These are phyloP conservation scores for Pammene fasciana DNA, from an alignment of 2,888 invertebrate species.

Conservation along the genomic window DNA sequence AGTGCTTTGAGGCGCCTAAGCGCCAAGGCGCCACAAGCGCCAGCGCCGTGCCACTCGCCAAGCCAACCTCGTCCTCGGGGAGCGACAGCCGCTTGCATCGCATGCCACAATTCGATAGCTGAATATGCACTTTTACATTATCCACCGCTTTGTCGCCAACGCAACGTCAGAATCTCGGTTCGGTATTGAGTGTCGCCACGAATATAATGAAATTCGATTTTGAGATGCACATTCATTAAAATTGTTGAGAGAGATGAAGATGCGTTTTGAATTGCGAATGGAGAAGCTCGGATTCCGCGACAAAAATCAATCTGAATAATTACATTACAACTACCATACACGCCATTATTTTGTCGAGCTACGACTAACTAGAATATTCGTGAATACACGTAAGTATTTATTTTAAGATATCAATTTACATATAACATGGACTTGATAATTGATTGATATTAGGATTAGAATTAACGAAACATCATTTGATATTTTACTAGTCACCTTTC, in stretches of 20 bases:
- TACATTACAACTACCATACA: no score
- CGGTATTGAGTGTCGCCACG: conserved; percentile 8
- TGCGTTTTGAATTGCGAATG: background rate
- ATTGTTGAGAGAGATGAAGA: background rate
- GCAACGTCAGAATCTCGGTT: conserved; percentile 20
- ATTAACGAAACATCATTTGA: no score
- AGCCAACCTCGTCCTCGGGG: conserved; percentile 36
- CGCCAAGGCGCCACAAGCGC: background rate
- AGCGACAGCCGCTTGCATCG: conserved; percentile 34
- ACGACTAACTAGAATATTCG: no score
- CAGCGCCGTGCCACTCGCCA: conserved; percentile 17
- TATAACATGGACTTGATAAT: no score
- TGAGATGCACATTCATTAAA: conserved; percentile 23
- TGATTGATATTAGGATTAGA: no score
- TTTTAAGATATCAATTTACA: no score
- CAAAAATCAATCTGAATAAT: no score
- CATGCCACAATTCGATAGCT: conserved; percentile 46
- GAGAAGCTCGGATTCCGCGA: no score
- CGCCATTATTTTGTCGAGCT: no score
- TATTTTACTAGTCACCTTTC: no score
- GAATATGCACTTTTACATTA: conserved; percentile 50
- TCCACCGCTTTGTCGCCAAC: conserved; percentile 43
- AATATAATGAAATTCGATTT: conserved; percentile 21
- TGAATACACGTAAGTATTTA: no score
- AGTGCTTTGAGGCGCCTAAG: conserved; percentile 40